Conservation (phyloP, 2,797 vertebrate species). For the Limnodromus scolopaceus region DNA sequence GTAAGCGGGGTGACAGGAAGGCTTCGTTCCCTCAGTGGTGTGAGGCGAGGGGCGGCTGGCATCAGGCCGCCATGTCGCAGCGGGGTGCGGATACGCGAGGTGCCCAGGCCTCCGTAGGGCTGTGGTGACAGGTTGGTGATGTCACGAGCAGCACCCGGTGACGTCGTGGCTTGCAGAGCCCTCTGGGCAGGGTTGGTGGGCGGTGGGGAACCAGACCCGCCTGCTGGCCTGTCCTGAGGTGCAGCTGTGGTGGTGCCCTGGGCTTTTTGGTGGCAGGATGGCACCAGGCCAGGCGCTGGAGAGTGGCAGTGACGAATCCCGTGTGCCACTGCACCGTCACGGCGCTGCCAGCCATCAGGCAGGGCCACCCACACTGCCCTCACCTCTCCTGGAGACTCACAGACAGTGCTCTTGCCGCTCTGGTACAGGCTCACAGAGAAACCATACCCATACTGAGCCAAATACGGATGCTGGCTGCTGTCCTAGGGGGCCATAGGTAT, state of each 20-base stretch:
- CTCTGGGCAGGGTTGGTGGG: neutral
- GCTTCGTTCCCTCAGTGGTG: rapidly evolving
- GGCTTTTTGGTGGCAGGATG: neutral
- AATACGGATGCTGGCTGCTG: neutral
- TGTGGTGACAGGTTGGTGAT: rapidly evolving
- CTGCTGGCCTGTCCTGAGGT: neutral
- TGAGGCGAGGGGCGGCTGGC: rapidly evolving
- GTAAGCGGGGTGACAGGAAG: neutral
- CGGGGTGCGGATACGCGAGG: rapidly evolving
- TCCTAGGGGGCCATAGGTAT: rapidly evolving
- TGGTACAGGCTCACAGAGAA: neutral
- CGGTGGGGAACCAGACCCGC: neutral
- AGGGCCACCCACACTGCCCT: too few species aligned
- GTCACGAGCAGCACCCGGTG: neutral
- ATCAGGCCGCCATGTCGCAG: too few species aligned
- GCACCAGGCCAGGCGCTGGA: rapidly evolving
- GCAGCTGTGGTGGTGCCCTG: neutral
- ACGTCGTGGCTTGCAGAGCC: neutral
- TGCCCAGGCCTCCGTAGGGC: neutral
- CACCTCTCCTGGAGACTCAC: rapidly evolving
- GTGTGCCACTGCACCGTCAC: rapidly evolving
- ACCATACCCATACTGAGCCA: rapidly evolving
- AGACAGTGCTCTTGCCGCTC: too few species aligned
- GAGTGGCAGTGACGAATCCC: neutral
- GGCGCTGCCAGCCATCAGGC: neutral